Evolutionary conservation across 1,140 invertebrate genomes (phyloP).

Genomic region (Bombus affinis): DNA sequence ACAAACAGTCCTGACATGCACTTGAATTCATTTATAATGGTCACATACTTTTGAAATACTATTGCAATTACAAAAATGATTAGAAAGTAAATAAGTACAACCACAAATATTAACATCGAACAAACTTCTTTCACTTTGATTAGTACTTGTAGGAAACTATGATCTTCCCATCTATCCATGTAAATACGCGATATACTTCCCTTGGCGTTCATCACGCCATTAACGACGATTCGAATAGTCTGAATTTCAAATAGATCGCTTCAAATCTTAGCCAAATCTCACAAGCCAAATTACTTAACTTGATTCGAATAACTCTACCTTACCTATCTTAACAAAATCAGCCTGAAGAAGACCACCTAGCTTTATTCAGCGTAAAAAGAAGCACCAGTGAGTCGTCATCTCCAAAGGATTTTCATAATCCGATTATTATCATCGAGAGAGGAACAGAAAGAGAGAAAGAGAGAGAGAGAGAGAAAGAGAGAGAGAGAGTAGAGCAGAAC

Average conservation of each 20-base stretch:
- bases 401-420: conserved; percentile 26
- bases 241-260: background rate
- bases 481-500: background rate
- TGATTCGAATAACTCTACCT: background rate
- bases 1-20: background rate
- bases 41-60: background rate
- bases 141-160: too few species aligned
- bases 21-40: background rate
- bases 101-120: too few species aligned
- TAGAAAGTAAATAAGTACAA: too few species aligned
- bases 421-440: conserved; percentile 14
- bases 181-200: too few species aligned
- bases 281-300: background rate
- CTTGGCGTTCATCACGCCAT: too few species aligned
- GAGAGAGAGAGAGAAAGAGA: too few species aligned
- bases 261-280: background rate
- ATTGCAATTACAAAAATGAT: background rate
- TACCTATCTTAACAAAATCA: background rate
- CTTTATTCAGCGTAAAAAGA: background rate
- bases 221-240: too few species aligned
- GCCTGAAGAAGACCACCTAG: background rate
- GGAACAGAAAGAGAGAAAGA: too few species aligned
- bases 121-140: too few species aligned
- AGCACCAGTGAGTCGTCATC: conserved; percentile 7
- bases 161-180: too few species aligned